Evolutionary conservation across 2,888 invertebrate species (phyloP), one percentile per base, ranked within the genome.

Genomic region (Orthosia gothica): DNA sequence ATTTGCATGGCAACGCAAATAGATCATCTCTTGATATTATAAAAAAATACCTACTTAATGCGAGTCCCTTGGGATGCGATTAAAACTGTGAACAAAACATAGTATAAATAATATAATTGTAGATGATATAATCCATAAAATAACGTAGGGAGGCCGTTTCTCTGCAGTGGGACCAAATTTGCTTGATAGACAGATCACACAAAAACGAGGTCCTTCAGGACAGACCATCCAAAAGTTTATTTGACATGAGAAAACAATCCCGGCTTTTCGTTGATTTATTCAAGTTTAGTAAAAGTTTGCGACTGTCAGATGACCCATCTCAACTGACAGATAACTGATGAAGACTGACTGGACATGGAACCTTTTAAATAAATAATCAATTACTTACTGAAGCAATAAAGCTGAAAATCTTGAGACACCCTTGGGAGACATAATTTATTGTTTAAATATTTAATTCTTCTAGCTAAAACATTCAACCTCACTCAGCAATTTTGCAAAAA

Each of bases 301-400:
- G 68, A 77, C 32, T 74, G 47, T 64, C 32, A 13, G 23, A 13
- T 57, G 61, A 74, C 77, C 71, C 80, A 49, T 69, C 74, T 80
- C 80, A 82, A 55, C 49, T 52, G 58, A 23, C 64, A 74, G 26
- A 52, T 76, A 63, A 47, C 77, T 84, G 77, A 84, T 80, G 58
- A 80, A 82, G 74, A 77, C 70, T 52, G 74, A 68, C 74, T 54
- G 40, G 20, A 72, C 68, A 68, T 63, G 61, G 61, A 49, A 70
- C 61, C 61, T 76, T 65, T 81, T 70, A 70, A 65, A 81, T 70
- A 70, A 62, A 81, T 70, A 76, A 81, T 62, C 20, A 67, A 80
- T 52, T 61, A 49, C 12, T 66, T 50, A 57, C 15, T 50, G 74
- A 49, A 74, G 20, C 23, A 61, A 55, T 32, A 58, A 52, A 52